Percentiles rank a stretch among this genome's conserved stretches.
These are phyloP conservation scores for Cerceris ruficornis DNA, from an alignment of 2,888 invertebrate species.

Conservation along the genomic window DNA sequence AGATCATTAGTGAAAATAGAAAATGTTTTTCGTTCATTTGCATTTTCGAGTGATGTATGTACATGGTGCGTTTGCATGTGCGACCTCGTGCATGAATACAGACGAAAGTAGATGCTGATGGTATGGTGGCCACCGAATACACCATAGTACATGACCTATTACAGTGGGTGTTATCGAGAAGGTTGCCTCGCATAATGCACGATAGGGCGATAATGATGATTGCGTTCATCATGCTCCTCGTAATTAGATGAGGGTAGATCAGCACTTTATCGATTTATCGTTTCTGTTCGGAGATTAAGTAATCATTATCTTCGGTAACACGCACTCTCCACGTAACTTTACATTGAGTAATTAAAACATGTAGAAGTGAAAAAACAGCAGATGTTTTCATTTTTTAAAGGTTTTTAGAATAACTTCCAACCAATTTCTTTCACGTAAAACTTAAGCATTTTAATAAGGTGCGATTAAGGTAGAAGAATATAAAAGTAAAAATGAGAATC, in stretches of 20 bases:
- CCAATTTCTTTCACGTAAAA: background rate
- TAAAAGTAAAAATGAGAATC: no score
- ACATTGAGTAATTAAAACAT: background rate
- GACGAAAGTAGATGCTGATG: background rate
- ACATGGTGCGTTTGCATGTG: no score
- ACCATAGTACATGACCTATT: slow-evolving; percentile 53
- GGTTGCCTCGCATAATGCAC: slow-evolving; percentile 59
- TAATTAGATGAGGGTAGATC: slow-evolving; percentile 60
- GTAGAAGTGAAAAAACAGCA: no score
- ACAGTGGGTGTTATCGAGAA: slow-evolving; percentile 52
- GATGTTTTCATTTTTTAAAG: no score
- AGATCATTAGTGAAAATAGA: no score
- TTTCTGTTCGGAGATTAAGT: slow-evolving; percentile 26
- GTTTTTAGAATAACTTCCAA: no score
- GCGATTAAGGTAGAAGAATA: no score
- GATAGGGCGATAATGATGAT: slow-evolving; percentile 68
- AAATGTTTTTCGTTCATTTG: no score
- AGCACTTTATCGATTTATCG: slow-evolving; percentile 26
- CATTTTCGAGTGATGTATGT: no score
- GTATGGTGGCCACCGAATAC: slow-evolving; percentile 40
- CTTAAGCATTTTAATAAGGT: background rate
- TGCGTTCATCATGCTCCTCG: slow-evolving; percentile 66
- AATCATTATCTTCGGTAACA: slow-evolving; percentile 8
- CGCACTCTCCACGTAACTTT: slow-evolving; percentile 4
- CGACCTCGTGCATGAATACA: no score